phyloP scores from a whole-genome alignment of 2,113 vertebrate species.

The Sclerurus mexicanus region DNA sequence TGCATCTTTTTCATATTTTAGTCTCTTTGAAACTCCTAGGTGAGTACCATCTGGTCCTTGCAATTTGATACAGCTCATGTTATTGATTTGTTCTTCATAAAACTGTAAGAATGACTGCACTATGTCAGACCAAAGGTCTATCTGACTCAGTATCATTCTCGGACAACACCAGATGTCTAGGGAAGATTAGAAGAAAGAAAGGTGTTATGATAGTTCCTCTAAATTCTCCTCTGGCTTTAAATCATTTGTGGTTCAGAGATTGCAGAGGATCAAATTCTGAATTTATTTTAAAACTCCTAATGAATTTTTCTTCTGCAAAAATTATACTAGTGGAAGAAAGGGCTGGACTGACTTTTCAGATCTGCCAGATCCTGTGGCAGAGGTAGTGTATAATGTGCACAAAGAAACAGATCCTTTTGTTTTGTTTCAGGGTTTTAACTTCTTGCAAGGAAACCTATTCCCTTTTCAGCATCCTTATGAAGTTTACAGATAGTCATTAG shows the following conservation, averaged over 20 bases:
- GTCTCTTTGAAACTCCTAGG: slow-evolving; percentile 30
- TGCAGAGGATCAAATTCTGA: neutral
- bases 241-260: neutral
- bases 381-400: neutral
- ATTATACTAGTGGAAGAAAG: neutral
- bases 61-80: slow-evolving; percentile 31
- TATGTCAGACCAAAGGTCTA: neutral
- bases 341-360: neutral
- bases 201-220: neutral
- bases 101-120: slow-evolving; percentile 1
- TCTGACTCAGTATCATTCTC: neutral
- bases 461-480: neutral
- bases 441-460: neutral
- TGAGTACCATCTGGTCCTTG: slow-evolving; percentile 44
- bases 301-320: neutral
- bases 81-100: slow-evolving; percentile 57
- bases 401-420: neutral
- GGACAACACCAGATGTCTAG: slow-evolving; percentile 4
- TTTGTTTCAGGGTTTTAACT: neutral
- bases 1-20: slow-evolving; percentile 34
- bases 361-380: neutral
- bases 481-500: neutral
- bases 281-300: neutral
- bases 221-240: neutral
- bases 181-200: slow-evolving; percentile 1